Evolutionary conservation across 2,888 invertebrate genomes (phyloP).

Genomic region (Eurytoma californica): DNA sequence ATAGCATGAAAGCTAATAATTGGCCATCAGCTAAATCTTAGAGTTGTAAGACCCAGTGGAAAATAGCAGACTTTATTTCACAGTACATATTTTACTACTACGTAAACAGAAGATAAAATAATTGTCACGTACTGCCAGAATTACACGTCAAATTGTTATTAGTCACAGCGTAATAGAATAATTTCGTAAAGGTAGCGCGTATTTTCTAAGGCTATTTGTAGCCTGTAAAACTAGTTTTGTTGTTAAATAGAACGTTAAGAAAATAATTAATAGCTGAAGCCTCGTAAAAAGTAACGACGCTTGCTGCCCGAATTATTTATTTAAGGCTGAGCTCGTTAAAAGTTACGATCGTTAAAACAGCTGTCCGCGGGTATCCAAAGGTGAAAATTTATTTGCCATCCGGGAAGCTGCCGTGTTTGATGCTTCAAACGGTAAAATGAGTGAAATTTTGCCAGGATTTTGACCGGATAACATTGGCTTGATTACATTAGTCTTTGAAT

Average conservation of each 20-base stretch:
- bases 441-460: conserved; percentile 5
- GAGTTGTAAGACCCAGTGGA: too few relatives aligned
- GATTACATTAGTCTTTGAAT: too few relatives aligned
- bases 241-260: conserved; percentile 32
- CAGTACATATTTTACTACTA: too few relatives aligned
- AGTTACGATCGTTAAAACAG: conserved; percentile 50
- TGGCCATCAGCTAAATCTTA: too few relatives aligned
- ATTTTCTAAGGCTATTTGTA: conserved; percentile 14
- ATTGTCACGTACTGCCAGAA: background rate
- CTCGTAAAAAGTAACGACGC: conserved; percentile 43
- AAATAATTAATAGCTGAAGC: conserved; percentile 43
- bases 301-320: conserved; percentile 37
- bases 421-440: conserved; percentile 56
- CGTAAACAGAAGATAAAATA: background rate
- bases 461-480: background rate
- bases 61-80: too few relatives aligned
- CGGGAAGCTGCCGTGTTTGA: conserved; percentile 64
- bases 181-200: too few relatives aligned
- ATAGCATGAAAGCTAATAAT: too few relatives aligned
- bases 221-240: conserved; percentile 36
- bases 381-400: conserved; percentile 43
- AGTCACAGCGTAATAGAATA: background rate
- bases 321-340: conserved; percentile 43
- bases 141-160: background rate
- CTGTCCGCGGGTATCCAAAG: conserved; percentile 4